Evolutionary conservation across 2,113 vertebrate species (phyloP).

Genomic region (Pseudopodoces humilis): DNA sequence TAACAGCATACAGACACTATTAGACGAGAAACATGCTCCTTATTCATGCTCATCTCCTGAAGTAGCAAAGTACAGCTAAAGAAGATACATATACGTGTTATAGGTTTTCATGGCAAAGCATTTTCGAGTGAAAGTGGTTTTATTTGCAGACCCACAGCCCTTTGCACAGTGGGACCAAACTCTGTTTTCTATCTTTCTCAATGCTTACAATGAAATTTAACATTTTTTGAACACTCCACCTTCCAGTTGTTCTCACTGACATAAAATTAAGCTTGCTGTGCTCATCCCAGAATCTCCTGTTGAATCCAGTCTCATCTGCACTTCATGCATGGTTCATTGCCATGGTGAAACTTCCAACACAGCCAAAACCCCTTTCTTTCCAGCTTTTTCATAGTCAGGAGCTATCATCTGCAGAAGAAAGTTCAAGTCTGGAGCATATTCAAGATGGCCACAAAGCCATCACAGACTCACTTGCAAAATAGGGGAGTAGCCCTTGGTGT

Average conservation of each 20-base stretch:
- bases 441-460: accelerated
- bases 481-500: accelerated
- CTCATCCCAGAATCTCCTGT: background rate
- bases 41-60: background rate
- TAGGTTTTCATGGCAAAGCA: background rate
- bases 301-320: background rate
- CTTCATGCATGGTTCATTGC: background rate
- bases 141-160: background rate
- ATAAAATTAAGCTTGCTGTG: background rate
- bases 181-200: background rate
- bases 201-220: background rate
- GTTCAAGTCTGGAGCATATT: background rate
- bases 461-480: background rate
- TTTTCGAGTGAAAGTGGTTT: background rate
- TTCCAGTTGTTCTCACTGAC: background rate
- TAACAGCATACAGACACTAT: background rate
- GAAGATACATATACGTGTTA: background rate
- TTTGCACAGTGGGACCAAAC: background rate
- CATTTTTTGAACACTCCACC: background rate
- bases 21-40: background rate
- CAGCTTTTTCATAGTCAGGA: background rate
- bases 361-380: background rate
- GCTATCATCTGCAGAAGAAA: background rate
- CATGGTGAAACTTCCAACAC: background rate
- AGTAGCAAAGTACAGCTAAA: background rate